These are phyloP conservation scores for Saccostrea glomerata DNA, from an alignment of 1,140 invertebrate genomes.

Conservation along the genomic window DNA sequence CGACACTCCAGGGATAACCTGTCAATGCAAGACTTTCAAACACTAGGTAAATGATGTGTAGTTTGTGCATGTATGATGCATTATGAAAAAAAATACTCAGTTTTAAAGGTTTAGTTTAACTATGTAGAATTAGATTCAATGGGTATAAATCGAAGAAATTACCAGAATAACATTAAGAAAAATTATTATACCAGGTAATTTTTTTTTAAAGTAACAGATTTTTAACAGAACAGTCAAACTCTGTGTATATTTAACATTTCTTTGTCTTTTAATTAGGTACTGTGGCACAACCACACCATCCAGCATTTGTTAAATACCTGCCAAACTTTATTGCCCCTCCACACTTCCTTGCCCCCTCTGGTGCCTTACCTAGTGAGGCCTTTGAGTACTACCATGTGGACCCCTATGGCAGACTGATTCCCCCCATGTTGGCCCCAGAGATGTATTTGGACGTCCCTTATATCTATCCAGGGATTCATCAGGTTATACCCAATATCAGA, in stretches of 20 bases:
- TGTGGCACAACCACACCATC: slow-evolving; percentile 24
- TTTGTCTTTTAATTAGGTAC: slow-evolving; percentile 12
- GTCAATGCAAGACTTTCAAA: slow-evolving; percentile 13
- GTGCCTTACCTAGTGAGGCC: slow-evolving; percentile 33
- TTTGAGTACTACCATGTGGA: slow-evolving; percentile 43
- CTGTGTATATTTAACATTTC: neutral
- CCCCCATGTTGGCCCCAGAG: slow-evolving; percentile 46
- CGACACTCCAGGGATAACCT: neutral
- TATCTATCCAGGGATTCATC: slow-evolving; percentile 42
- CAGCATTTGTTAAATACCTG: slow-evolving; percentile 33
- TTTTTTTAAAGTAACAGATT: too few relatives aligned
- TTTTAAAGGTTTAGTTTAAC: too few relatives aligned
- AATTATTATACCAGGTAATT: too few relatives aligned
- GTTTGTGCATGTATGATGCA: too few relatives aligned
- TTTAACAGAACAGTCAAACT: neutral
- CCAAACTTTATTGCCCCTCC: slow-evolving; percentile 34
- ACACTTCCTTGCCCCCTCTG: slow-evolving; percentile 22
- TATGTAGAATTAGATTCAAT: too few relatives aligned
- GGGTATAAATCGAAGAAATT: too few relatives aligned
- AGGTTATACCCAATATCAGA: slow-evolving; percentile 48
- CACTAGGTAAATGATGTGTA: neutral
- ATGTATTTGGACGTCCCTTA: slow-evolving; percentile 50
- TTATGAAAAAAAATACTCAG: too few relatives aligned
- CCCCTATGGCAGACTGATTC: slow-evolving; percentile 45
- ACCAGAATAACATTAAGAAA: too few relatives aligned